These are phyloP conservation scores for Vandiemenella viatica DNA, from an alignment of 2,888 invertebrate species.

Conservation along the genomic window DNA sequence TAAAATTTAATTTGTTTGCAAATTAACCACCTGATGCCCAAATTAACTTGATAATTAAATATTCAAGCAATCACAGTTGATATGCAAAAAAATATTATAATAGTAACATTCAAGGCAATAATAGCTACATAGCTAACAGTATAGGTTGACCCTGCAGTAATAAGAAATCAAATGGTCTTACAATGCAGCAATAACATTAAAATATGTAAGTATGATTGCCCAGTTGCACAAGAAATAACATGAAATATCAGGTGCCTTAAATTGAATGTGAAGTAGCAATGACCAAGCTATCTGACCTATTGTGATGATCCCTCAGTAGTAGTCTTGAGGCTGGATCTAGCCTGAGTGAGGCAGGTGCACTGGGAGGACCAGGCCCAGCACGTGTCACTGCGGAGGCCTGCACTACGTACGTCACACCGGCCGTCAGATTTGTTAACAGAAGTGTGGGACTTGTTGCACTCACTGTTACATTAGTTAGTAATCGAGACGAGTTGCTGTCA, in stretches of 20 bases:
- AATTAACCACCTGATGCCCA: too few relatives aligned
- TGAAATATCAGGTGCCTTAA: neutral
- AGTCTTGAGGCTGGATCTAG: conserved; percentile 41
- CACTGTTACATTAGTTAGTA: conserved; percentile 45
- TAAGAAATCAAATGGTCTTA: too few relatives aligned
- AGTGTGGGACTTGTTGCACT: conserved; percentile 52
- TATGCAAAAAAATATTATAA: too few relatives aligned
- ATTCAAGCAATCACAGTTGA: too few relatives aligned
- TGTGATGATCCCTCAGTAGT: conserved; percentile 30
- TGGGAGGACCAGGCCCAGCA: conserved; percentile 68
- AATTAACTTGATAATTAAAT: too few relatives aligned
- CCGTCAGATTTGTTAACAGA: conserved; percentile 64
- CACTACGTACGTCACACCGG: conserved; percentile 69
- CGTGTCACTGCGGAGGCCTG: conserved; percentile 70
- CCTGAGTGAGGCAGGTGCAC: conserved; percentile 48
- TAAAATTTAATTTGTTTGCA: too few relatives aligned
- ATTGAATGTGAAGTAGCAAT: neutral
- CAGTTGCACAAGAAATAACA: neutral
- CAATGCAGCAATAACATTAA: too few relatives aligned
- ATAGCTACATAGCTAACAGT: too few relatives aligned
- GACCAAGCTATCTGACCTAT: too few relatives aligned
- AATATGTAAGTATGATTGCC: too few relatives aligned
- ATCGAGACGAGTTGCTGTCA: conserved; percentile 28
- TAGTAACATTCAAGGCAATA: too few relatives aligned
- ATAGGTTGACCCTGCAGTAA: too few relatives aligned